phyloP scores from a whole-genome alignment of 2,797 vertebrate genomes.

The Pantherophis vulpinus region DNA sequence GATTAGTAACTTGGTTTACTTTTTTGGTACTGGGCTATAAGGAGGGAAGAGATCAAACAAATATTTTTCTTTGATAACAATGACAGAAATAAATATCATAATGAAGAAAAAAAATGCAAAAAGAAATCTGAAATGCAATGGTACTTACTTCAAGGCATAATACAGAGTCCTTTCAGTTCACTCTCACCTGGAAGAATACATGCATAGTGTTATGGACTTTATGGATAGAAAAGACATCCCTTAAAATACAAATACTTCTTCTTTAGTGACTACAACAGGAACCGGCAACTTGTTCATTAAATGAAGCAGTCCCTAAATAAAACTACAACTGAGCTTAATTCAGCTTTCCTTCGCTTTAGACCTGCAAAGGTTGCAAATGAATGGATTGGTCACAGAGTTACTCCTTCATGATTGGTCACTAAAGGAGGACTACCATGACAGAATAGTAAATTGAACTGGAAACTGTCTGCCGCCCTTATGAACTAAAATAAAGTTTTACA shows the following conservation, averaged over 20 bases:
- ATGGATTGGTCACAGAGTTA: background rate
- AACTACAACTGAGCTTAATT: background rate
- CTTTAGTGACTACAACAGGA: background rate
- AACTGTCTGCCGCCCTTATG: background rate
- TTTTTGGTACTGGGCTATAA: background rate
- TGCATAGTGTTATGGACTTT: background rate
- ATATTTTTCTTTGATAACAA: background rate
- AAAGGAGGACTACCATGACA: background rate
- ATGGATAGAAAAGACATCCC: background rate
- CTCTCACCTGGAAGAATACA: slow-evolving; percentile 46
- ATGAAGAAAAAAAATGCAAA: background rate
- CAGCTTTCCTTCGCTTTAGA: background rate
- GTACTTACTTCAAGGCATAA: slow-evolving; percentile 59
- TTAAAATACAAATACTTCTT: background rate
- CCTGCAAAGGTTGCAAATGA: background rate
- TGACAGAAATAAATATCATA: background rate
- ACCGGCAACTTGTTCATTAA: background rate
- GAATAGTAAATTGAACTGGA: background rate
- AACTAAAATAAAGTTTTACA: background rate
- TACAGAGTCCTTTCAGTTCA: slow-evolving; percentile 30
- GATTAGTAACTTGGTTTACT: background rate
- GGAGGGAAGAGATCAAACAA: background rate
- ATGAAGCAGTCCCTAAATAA: background rate
- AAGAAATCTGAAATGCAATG: background rate
- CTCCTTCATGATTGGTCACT: background rate